Percentiles rank a stretch among this genome's conserved stretches.
Conservation (phyloP, 2,797 vertebrate species). For the Microctenopoma steveboyesi region DNA sequence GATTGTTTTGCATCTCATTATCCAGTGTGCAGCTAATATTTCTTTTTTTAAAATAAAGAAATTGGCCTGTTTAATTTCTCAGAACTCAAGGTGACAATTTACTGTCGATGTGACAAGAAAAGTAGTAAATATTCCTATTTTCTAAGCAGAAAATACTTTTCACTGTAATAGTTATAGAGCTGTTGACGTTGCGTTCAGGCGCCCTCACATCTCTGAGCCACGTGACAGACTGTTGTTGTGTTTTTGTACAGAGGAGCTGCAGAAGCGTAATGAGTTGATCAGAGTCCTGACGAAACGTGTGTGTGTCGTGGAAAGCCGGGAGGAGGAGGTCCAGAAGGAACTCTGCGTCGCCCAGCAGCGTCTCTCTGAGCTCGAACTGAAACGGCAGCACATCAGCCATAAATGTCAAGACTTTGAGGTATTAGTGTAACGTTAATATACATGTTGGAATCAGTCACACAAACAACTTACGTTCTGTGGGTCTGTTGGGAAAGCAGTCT, state of each 20-base stretch:
- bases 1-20: neutral
- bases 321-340: conserved; percentile 74
- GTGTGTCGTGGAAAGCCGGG: conserved; percentile 81
- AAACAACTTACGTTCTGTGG: no score
- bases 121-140: no score
- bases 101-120: no score
- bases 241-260: conserved; percentile 84
- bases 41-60: no score
- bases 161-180: neutral
- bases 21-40: no score
- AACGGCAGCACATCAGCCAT: conserved; percentile 74
- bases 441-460: neutral
- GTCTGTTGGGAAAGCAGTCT: no score
- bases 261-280: conserved; percentile 87
- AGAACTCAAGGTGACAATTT: no score
- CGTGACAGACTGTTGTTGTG: neutral
- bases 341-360: conserved; percentile 80
- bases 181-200: neutral
- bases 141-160: no score
- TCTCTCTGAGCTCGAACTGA: conserved; percentile 81
- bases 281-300: conserved; percentile 82
- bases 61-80: no score
- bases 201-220: neutral
- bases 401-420: conserved; percentile 87
- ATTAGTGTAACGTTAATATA: neutral